Base-by-base conservation (phyloP, 1,140 invertebrate species). In the Meloidogyne hapla region DNA sequence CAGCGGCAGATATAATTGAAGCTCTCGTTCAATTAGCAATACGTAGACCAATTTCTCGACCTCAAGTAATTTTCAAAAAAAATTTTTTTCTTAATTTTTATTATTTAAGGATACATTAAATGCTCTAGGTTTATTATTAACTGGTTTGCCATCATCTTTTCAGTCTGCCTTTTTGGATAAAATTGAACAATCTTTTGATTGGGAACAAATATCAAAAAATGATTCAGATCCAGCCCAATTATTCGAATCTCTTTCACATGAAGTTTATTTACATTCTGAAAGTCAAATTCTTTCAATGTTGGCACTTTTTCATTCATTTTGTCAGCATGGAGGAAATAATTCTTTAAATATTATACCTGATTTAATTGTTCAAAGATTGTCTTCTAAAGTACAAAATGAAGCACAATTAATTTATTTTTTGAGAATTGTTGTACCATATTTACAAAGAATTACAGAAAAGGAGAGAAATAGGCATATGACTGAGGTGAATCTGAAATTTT, bases 391-490 rank as follows among this genome's bases (percentile, higher is more conserved):
- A 23, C 38, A 81, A 38, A 81, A 81, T 61, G 80, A 81, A 68
- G 78, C 80, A 3, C 80, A 81, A 72, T 62, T 81, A 21, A 69
- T 81, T 28, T 81, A 81, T 63, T 81, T 80, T n/a, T 48, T 81
- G 13, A 82, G 80, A 42, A 83, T 81, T 68, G 33, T 81, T 13
- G 65, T 81, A 18, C 81, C 80, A 9, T 81, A 80, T 71, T 48
- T 81, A 33, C 69, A 80, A 67, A 63, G 77, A 65, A 79, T 81
- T 23, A 66, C 33, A 45, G 81, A 83, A 40, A 80, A 68, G 62
- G 81, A 83, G 33, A 56, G 80, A 28, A n/a, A 65, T 40, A 72
- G 45, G 28, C 79, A 81, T 38, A 80, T 81, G 79, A 56, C 23
- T 1, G 80, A 78, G 77, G 77, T 79, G 12, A 42, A 42, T n/a